Evolutionary conservation across 2,113 vertebrate genomes (phyloP).

Genomic region (Psittacus erithacus): DNA sequence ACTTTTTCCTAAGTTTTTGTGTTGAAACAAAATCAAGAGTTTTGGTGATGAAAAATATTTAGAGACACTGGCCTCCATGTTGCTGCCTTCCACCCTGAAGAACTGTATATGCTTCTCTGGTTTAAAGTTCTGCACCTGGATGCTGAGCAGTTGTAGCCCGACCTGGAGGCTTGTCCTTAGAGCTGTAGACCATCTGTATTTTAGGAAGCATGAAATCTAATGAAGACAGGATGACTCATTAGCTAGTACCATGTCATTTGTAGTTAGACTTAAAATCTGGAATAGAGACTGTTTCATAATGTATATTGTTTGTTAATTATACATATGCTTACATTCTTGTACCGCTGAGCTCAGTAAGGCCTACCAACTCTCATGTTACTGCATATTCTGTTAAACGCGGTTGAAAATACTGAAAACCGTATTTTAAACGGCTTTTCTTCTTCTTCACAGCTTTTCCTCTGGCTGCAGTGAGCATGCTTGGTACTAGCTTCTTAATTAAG

Average conservation of each 20-base stretch:
- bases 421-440: slow-evolving; percentile 11
- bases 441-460: slow-evolving; percentile 85
- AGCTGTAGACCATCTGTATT: neutral
- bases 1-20: neutral
- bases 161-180: neutral
- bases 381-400: neutral
- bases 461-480: slow-evolving; percentile 81
- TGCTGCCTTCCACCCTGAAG: neutral
- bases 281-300: neutral
- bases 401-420: neutral
- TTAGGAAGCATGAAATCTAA: neutral
- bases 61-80: neutral
- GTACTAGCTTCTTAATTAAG: slow-evolving; percentile 83
- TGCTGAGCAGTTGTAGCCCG: neutral
- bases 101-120: neutral
- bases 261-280: neutral
- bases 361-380: neutral
- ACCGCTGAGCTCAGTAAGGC: neutral
- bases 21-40: neutral
- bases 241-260: neutral
- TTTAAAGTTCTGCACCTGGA: neutral
- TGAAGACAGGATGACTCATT: neutral
- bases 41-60: neutral
- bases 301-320: neutral
- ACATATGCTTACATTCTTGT: neutral